Evolutionary conservation across 37 sponge, comb jelly and placozoan species (phyloP).

Genomic region (Axinella damicornis): DNA sequence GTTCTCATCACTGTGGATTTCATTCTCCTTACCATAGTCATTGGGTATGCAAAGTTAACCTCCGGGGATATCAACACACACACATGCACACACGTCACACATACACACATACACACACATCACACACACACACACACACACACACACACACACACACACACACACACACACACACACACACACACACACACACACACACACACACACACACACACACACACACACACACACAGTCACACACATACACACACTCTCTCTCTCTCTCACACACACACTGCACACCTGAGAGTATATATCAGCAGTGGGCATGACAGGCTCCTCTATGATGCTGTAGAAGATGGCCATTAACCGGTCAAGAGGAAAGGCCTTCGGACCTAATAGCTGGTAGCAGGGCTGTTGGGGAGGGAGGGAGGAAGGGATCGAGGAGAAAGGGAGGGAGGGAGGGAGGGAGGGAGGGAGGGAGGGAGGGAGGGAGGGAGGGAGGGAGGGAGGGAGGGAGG

Average conservation of each 20-base stretch:
- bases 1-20: no score
- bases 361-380: constrained; percentile 79
- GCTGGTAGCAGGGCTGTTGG: constrained; percentile 40
- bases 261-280: constrained; percentile 30
- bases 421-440: neutral
- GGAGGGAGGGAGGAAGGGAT: neutral
- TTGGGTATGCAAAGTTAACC: no score
- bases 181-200: no score
- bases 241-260: constrained; percentile 63
- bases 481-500: no score
- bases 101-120: no score
- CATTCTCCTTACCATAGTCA: no score
- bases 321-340: constrained; percentile 75
- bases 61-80: no score
- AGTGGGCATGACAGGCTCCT: constrained; percentile 41
- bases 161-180: no score
- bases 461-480: neutral
- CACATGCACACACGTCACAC: no score
- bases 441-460: neutral
- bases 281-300: constrained; percentile 68
- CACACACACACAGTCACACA: constrained; percentile 17
- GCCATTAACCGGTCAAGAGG: constrained; percentile 87
- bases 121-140: no score
- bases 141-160: no score
- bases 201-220: no score